Evolutionary conservation across 2,113 vertebrate species (phyloP), one percentile per base, ranked within the genome.

Genomic region (Rhombomys opimus): DNA sequence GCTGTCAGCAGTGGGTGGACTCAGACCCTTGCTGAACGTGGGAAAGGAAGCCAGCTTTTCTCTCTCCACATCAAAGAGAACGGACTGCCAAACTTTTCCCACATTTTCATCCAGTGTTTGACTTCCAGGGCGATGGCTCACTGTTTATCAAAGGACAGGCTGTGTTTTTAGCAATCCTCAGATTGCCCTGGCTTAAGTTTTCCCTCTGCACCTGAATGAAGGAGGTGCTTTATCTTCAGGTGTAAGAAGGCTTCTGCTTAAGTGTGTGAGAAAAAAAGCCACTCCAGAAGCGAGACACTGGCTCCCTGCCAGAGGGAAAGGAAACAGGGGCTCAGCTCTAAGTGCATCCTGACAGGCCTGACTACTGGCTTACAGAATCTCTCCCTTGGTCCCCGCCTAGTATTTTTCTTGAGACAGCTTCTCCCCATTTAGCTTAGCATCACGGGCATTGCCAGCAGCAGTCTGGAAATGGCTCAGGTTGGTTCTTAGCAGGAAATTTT

Each of bases 1-100:
- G 86, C 50, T 30, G 17, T 2, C 23, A 89, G 70, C 61, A 85
- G 50, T n/a, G n/a, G 7, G 5, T 12, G 77, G 61, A 27, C 14
- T 14, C 52, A 35, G 30, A 82, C 77, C 27, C 23, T 23, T 0
- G 15, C 6, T 4, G 38, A 86, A 25, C 0, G 7, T 15, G 61
- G 81, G 41, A 50, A 54, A 86, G 50, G 23, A 84, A 20, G 52
- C 63, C 76, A 70, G 50, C 54, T 23, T 82, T 89, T 68, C 13
- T 80, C 32, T 84, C 41, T 35, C 75, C 46, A 78, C 38, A 89
- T 89, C 72, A 89, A 78, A 93, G 52, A 94, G 70, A 61, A 15
- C 11, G 57, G 93, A 65, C 70, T 61, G 87, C 54, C 72, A 75
- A 46, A 23, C 32, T 61, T 76, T 4, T 38, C 50, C 59, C 68